phyloP scores from a whole-genome alignment of 2,797 vertebrate species.

The Hylomyscus alleni region DNA sequence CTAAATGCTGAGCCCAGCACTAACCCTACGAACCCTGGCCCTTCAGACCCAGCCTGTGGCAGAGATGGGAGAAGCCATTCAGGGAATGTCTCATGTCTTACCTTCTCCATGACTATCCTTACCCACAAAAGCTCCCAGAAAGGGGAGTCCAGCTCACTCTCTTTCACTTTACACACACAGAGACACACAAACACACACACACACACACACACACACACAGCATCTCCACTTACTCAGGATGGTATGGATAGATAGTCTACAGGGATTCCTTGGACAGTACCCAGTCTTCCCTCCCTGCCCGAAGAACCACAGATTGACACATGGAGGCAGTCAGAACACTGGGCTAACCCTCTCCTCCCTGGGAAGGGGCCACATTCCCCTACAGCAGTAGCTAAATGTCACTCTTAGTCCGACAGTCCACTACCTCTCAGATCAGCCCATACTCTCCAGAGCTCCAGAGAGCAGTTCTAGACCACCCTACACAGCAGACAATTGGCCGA shows the following conservation, averaged over 20 bases:
- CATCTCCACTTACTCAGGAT: not conserved
- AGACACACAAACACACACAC: not conserved
- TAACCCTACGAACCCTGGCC: not conserved
- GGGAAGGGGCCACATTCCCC: not conserved
- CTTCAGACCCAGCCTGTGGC: not conserved
- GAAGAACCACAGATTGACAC: not conserved
- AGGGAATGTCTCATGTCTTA: not conserved
- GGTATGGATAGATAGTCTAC: not conserved
- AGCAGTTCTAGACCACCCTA: not conserved
- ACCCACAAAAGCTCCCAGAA: not conserved
- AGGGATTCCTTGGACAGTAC: not conserved
- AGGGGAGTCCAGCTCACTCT: not conserved
- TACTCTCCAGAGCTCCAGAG: not conserved
- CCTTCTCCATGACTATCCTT: not conserved
- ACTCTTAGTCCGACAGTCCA: not conserved
- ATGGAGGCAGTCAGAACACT: not conserved
- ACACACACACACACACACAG: not conserved
- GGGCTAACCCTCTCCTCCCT: not conserved
- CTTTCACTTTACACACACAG: not conserved
- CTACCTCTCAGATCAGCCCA: not conserved
- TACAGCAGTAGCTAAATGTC: not conserved
- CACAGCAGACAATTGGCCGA: not conserved
- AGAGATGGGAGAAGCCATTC: not conserved
- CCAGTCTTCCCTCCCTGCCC: not conserved
- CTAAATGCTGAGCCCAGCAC: not conserved